A percentile compares a stretch with the other conserved stretches of the same genome.
These are phyloP conservation scores for Bactericera cockerelli DNA, from an alignment of 1,140 invertebrate species.

Conservation along the genomic window DNA sequence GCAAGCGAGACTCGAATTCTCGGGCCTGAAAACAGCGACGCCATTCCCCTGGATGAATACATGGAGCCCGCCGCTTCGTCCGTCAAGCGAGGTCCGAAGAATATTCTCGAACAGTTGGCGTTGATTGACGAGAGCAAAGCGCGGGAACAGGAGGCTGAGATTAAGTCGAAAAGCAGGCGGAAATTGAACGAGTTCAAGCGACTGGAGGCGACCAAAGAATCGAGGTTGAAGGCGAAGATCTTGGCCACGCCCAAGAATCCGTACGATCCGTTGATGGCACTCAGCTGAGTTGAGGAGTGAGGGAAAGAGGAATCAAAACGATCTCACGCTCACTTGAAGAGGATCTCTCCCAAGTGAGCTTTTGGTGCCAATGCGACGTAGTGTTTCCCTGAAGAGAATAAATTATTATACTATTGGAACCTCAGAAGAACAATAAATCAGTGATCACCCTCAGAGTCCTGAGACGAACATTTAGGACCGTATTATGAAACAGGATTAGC, in stretches of 20 bases:
- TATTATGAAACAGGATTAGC: no score
- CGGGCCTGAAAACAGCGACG: background rate
- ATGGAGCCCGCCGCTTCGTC: conserved; percentile 1
- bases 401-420: no score
- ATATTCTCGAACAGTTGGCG: conserved; percentile 62
- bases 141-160: conserved; percentile 19
- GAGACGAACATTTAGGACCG: no score
- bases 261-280: conserved; percentile 45
- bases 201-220: conserved; percentile 34
- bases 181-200: conserved; percentile 51
- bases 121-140: conserved; percentile 45
- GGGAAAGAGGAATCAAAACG: conserved; percentile 4
- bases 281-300: conserved; percentile 35
- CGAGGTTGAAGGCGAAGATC: conserved; percentile 33
- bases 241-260: conserved; percentile 27
- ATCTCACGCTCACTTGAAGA: background rate
- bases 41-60: conserved; percentile 15
- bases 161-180: conserved; percentile 41
- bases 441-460: no score
- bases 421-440: no score
- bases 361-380: background rate
- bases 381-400: no score
- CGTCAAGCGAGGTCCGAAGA: conserved; percentile 44
- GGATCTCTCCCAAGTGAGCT: background rate
- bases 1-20: background rate